Evolutionary conservation across 2,113 vertebrate genomes (phyloP).

Genomic region (Copsychus sechellarum): DNA sequence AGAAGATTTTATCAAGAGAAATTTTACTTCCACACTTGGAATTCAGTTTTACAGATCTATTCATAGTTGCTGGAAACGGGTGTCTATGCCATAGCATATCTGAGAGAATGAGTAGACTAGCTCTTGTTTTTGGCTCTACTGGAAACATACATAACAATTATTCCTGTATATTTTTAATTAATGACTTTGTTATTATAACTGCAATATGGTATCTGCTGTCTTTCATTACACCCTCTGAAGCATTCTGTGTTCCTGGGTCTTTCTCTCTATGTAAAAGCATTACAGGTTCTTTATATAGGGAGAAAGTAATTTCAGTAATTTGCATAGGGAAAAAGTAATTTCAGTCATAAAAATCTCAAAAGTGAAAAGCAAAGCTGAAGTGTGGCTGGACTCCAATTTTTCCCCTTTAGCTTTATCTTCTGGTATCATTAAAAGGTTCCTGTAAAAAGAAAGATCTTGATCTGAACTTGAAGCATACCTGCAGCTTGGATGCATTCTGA

Average conservation of each 20-base stretch:
- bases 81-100: background rate
- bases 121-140: background rate
- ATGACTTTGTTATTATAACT: background rate
- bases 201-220: background rate
- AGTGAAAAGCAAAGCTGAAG: background rate
- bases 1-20: background rate
- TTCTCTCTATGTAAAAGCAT: background rate
- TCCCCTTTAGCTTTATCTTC: background rate
- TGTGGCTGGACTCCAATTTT: background rate
- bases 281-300: background rate
- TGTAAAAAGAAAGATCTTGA: background rate
- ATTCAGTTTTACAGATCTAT: background rate
- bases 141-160: background rate
- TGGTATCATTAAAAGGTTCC: background rate
- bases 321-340: background rate
- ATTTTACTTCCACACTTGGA: background rate
- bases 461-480: background rate
- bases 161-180: background rate
- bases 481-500: background rate
- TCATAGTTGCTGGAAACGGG: background rate
- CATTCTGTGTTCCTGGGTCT: background rate
- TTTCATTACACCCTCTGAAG: background rate
- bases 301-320: background rate
- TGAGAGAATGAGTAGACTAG: background rate
- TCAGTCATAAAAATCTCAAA: background rate